Evolutionary conservation across 53 echinoderm and acorn worm species (phyloP), one percentile per base, ranked within the genome.

Genomic region (Holothuria scabra): DNA sequence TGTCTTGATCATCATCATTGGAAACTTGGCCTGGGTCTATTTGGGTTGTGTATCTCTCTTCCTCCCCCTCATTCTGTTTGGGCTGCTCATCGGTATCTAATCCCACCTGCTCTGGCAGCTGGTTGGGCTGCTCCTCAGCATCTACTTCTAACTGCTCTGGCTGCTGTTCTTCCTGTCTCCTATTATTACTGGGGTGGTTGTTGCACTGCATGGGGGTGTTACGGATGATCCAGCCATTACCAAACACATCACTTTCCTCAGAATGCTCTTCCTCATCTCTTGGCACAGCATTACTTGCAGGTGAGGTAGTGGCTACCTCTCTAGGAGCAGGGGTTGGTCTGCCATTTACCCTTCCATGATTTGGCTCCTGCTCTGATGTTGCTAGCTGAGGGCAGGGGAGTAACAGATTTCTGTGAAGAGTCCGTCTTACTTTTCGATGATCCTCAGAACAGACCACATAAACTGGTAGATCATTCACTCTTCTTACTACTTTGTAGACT

Each of bases 401-500:
- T 11, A 66, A 28, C 3, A 66, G 13, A 24, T 66, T 66, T 29
- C 66, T n/a, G 28, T 66, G 66, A 66, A 66, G 66, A 26, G 66
- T 66, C 28, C 66, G 23, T 24, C 28, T 5, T 5, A 66, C 66
- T 14, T 11, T 66, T 24, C 66, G 3, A 4, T 24, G 28, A 3
- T 66, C 28, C 5, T 66, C 66, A 3, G 66, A 66, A 11, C 24
- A 28, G 66, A 66, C 23, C 28, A 66, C 66, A 66, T 66, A 66
- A 24, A 66, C 66, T 66, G 66, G 66, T 28, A 66, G 66, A 26
- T 66, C 66, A 26, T 11, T 29, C 28, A 66, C 66, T 29, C 31
- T 66, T 32, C 66, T 66, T 28, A 66, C 66, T 26, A 66, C 66
- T 66, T 25, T 22, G 66, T 66, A 66, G 28, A 66, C 31, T 29